phyloP scores from a whole-genome alignment of 1,140 invertebrate genomes.

The Drepana arcuata region DNA sequence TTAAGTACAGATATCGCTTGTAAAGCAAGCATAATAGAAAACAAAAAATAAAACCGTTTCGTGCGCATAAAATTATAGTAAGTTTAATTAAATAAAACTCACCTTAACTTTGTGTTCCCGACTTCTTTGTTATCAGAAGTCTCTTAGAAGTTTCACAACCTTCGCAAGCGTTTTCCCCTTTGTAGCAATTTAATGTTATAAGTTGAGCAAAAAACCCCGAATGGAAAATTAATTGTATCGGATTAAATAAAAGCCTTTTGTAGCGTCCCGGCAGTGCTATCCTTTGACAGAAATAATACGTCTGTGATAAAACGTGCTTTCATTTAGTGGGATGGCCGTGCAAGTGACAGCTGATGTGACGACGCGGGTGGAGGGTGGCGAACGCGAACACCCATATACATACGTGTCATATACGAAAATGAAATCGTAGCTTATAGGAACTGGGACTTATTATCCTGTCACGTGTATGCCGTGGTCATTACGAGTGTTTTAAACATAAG shows the following conservation, averaged over 20 bases:
- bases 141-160: slow-evolving; percentile 12
- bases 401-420: slow-evolving; percentile 22
- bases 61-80: too few relatives aligned
- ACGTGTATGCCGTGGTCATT: too few relatives aligned
- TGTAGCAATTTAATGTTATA: slow-evolving; percentile 4
- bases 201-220: background rate
- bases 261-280: slow-evolving; percentile 18
- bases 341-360: slow-evolving; percentile 28
- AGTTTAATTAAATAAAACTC: too few relatives aligned
- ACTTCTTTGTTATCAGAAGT: too few relatives aligned
- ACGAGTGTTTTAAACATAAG: too few relatives aligned
- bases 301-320: slow-evolving; percentile 38
- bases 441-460: too few relatives aligned
- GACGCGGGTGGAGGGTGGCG: slow-evolving; percentile 19
- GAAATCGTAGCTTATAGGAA: too few relatives aligned
- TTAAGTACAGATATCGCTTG: too few relatives aligned
- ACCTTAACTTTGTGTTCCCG: too few relatives aligned
- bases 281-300: slow-evolving; percentile 32
- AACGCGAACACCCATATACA: too few relatives aligned
- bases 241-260: slow-evolving; percentile 12
- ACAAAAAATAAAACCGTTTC: too few relatives aligned
- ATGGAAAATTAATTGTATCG: slow-evolving; percentile 13
- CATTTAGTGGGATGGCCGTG: slow-evolving; percentile 26
- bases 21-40: too few relatives aligned
- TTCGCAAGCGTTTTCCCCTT: slow-evolving; percentile 8